These are phyloP conservation scores for Talpa occidentalis DNA, from an alignment of 2,113 vertebrate genomes.

Conservation along the genomic window DNA sequence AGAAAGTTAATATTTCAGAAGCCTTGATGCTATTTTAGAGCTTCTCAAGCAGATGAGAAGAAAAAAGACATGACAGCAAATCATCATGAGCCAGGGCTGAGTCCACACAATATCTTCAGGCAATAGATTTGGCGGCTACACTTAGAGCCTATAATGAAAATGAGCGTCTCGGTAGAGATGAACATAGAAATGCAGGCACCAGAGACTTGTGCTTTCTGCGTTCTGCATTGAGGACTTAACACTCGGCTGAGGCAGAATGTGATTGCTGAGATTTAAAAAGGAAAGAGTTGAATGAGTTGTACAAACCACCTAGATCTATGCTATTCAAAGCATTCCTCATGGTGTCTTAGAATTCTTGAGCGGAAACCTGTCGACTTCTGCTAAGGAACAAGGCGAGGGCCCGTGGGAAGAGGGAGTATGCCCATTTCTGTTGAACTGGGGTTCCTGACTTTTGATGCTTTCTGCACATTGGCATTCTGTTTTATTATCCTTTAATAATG, in stretches of 20 bases:
- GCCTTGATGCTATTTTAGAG: neutral
- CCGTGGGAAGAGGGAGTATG: neutral
- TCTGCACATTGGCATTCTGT: neutral
- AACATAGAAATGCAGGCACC: neutral
- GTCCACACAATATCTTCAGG: neutral
- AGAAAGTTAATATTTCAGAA: neutral
- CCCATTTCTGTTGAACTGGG: neutral
- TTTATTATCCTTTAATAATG: neutral
- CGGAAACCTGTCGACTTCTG: neutral
- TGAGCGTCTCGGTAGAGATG: fast-evolving
- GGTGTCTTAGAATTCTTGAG: neutral
- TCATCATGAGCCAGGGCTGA: neutral
- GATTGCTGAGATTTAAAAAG: neutral
- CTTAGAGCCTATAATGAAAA: neutral
- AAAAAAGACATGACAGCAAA: neutral
- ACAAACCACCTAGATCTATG: neutral
- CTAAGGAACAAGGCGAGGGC: neutral
- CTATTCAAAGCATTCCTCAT: neutral
- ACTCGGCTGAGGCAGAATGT: neutral
- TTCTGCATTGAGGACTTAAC: neutral
- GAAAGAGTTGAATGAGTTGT: neutral
- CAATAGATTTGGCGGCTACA: neutral
- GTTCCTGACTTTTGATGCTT: neutral
- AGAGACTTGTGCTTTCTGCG: no score
- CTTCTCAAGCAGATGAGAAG: neutral